Percentiles rank a stretch among this genome's conserved stretches.
Conservation (phyloP, 2,797 vertebrate species). For the Trematomus bernacchii region DNA sequence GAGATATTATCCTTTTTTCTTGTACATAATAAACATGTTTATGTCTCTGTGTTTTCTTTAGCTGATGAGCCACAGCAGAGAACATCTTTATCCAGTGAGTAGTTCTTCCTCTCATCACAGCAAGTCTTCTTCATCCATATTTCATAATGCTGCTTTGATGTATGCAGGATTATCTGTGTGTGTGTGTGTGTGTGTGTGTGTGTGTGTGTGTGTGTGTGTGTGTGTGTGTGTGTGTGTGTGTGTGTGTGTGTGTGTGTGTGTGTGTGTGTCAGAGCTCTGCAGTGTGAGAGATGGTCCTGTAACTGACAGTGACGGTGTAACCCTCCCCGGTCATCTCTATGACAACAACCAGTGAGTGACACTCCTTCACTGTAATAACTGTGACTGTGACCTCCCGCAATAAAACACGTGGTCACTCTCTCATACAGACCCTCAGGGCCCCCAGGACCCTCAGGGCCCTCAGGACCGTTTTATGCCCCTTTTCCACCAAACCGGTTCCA, state of each 20-base stretch:
- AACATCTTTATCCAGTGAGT: constrained; percentile 54
- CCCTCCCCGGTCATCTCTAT: constrained; percentile 71
- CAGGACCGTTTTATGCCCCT: too few species aligned
- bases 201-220: constrained; percentile 17
- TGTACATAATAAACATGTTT: not conserved
- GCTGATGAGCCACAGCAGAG: constrained; percentile 48
- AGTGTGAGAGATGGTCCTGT: constrained; percentile 75
- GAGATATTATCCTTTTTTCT: not conserved
- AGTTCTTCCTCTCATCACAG: constrained; percentile 16
- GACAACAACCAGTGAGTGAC: constrained; percentile 86
- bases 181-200: constrained; percentile 18
- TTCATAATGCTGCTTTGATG: constrained; percentile 49
- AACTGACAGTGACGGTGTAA: constrained; percentile 70
- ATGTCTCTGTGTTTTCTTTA: constrained; percentile 28
- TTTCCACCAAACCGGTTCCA: too few species aligned
- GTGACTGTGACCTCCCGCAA: not conserved
- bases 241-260: constrained; percentile 42
- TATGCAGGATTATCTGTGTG: not conserved
- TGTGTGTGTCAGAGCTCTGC: constrained; percentile 74
- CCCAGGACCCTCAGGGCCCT: too few species aligned
- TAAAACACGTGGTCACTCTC: not conserved
- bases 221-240: constrained; percentile 31
- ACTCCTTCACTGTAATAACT: not conserved
- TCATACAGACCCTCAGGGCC: not conserved
- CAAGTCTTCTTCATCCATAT: constrained; percentile 38